Percentiles rank a stretch among this genome's conserved stretches.
phyloP scores from a whole-genome alignment of 2,113 vertebrate species.

The Leptobrachium leishanense region DNA sequence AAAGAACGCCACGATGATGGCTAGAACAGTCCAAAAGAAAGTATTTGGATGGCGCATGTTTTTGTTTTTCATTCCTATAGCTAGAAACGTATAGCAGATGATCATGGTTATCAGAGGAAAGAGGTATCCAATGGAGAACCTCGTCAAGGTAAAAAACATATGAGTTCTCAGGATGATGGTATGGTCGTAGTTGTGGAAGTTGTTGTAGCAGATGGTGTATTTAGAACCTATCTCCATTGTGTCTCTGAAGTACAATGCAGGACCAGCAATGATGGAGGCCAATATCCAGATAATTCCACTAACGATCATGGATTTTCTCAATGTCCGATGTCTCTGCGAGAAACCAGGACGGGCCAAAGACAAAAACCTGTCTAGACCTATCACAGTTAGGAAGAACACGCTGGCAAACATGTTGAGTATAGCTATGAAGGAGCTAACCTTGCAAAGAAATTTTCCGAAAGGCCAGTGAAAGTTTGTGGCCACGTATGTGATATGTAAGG shows the following conservation, averaged over 20 bases:
- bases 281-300: slow-evolving; percentile 74
- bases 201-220: slow-evolving; percentile 83
- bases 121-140: slow-evolving; percentile 82
- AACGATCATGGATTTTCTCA: slow-evolving; percentile 64
- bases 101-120: slow-evolving; percentile 86
- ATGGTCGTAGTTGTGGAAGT: slow-evolving; percentile 74
- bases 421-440: slow-evolving; percentile 87
- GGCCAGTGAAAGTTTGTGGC: slow-evolving; percentile 88
- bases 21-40: slow-evolving; percentile 83
- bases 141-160: slow-evolving; percentile 74
- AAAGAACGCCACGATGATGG: slow-evolving; percentile 85
- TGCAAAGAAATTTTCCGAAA: slow-evolving; percentile 85
- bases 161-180: slow-evolving; percentile 69
- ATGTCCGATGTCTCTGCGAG: slow-evolving; percentile 70
- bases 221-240: slow-evolving; percentile 65
- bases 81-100: slow-evolving; percentile 81
- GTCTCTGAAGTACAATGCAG: slow-evolving; percentile 82
- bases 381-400: slow-evolving; percentile 87
- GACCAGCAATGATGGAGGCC: slow-evolving; percentile 74
- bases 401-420: slow-evolving; percentile 95
- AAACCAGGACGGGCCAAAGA: slow-evolving; percentile 76
- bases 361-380: slow-evolving; percentile 88
- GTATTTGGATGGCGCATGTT: slow-evolving; percentile 69
- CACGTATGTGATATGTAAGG: slow-evolving; percentile 88
- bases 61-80: slow-evolving; percentile 71